Evolutionary conservation across 53 echinoderm and acorn worm genomes (phyloP).

Genomic region (Mesocentrotus franciscanus): DNA sequence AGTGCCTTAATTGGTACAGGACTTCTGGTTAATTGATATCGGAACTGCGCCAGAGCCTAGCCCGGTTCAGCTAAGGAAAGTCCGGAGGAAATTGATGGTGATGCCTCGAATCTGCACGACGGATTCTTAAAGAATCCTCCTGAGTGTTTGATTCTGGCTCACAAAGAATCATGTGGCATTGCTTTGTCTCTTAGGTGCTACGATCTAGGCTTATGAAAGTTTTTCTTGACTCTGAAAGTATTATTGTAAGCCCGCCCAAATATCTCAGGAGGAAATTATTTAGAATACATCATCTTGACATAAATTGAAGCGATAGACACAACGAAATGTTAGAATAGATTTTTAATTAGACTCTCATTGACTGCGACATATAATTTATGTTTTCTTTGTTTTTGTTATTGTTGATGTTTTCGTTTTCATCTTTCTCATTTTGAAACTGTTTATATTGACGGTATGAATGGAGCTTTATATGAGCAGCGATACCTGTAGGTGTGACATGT

Average conservation of each 20-base stretch:
- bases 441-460: no score
- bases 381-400: no score
- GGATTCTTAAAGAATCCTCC: neutral
- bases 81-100: slow-evolving; percentile 56
- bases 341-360: no score
- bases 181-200: neutral
- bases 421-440: neutral
- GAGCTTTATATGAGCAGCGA: no score
- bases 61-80: slow-evolving; percentile 31
- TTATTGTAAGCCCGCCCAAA: neutral
- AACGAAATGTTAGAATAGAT: neutral
- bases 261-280: neutral
- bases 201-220: no score
- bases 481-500: no score
- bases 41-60: slow-evolving; percentile 40
- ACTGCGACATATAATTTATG: no score
- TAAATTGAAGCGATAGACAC: no score
- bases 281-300: neutral
- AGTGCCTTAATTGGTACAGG: slow-evolving; percentile 30
- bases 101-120: slow-evolving; percentile 16
- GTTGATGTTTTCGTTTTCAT: neutral
- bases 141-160: neutral
- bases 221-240: neutral
- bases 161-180: neutral
- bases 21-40: slow-evolving; percentile 33